Evolutionary conservation across 1,140 invertebrate genomes (phyloP).

Genomic region (Latrodectus geometricus): DNA sequence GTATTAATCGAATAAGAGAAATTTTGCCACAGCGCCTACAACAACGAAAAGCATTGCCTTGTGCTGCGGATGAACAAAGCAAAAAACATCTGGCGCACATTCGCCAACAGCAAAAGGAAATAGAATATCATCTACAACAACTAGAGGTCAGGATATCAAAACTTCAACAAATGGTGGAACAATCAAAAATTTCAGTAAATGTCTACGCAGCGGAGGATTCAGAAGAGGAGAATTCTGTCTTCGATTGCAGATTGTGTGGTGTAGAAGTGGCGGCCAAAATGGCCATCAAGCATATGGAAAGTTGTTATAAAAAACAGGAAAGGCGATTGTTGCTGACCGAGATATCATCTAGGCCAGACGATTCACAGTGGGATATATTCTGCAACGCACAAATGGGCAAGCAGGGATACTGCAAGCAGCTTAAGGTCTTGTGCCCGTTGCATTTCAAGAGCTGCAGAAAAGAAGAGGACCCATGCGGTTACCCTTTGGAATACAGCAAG

Average conservation of each 20-base stretch:
- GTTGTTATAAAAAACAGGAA: constrained; percentile 40
- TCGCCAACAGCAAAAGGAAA: constrained; percentile 77
- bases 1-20: constrained; percentile 77
- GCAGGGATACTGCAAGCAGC: constrained; percentile 91
- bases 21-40: constrained; percentile 89
- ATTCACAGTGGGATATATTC: constrained; percentile 46
- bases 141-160: constrained; percentile 82
- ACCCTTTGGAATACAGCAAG: constrained; percentile 79
- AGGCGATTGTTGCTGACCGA: constrained; percentile 17
- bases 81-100: constrained; percentile 84
- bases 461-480: constrained; percentile 83
- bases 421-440: constrained; percentile 95
- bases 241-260: constrained; percentile 29
- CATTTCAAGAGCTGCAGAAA: constrained; percentile 94
- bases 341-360: neutral
- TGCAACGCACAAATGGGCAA: constrained; percentile 29
- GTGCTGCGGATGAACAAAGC: constrained; percentile 87
- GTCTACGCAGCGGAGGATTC: neutral
- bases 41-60: constrained; percentile 90
- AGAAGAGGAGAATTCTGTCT: constrained; percentile 2
- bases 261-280: constrained; percentile 1
- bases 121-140: constrained; percentile 73
- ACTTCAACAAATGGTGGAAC: constrained; percentile 70
- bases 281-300: constrained; percentile 16
- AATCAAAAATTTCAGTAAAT: neutral